Conservation (phyloP, 2,113 vertebrate genomes). For the Nothocercus julius region DNA sequence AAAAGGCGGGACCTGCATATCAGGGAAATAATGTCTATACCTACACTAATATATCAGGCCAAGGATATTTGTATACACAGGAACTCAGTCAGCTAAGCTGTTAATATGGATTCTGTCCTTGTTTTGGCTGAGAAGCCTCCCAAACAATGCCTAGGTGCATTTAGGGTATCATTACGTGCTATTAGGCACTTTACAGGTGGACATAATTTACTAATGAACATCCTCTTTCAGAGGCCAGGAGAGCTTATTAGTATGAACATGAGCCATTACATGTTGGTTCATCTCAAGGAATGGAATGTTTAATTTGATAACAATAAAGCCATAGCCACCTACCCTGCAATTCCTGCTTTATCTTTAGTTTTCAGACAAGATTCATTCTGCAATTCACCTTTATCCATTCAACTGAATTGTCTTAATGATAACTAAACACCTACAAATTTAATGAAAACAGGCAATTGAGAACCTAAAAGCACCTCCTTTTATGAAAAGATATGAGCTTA, state of each 20-base stretch:
- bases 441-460: not conserved
- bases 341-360: not conserved
- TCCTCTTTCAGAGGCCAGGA: not conserved
- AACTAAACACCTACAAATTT: not conserved
- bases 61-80: not conserved
- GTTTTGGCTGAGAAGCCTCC: not conserved
- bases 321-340: not conserved
- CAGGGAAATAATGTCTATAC: not conserved
- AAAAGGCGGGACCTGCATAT: not conserved
- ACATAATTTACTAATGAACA: not conserved
- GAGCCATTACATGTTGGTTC: rapidly evolving
- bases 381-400: not conserved
- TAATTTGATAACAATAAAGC: not conserved
- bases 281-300: not conserved
- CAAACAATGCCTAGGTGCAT: not conserved
- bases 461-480: not conserved
- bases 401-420: not conserved
- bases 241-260: not conserved
- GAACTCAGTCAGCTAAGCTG: not conserved
- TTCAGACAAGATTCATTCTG: not conserved
- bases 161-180: not conserved
- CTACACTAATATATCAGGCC: not conserved
- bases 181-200: not conserved
- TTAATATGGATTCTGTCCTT: not conserved
- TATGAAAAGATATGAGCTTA: not conserved